Evolutionary conservation across 2,797 vertebrate genomes (phyloP), one percentile per base, ranked within the genome.

Genomic region (Falco rusticolus): DNA sequence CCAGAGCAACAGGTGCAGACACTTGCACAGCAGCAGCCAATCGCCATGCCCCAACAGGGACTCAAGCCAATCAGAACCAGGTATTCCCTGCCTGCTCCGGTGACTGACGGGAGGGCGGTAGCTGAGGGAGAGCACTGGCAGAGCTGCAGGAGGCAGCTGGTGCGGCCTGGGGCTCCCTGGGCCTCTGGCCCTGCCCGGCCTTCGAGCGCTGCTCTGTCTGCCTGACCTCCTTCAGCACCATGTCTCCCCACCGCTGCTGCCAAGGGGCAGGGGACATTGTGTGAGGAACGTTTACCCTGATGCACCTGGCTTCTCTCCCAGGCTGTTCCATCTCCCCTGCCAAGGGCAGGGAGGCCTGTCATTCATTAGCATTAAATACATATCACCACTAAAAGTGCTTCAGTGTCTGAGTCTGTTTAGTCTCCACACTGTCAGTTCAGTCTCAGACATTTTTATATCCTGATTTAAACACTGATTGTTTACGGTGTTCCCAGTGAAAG

Each of bases 21-120:
- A 1, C 17, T 43, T 6, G 3, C 5, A 3, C 18, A 15, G 14
- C 0, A 1, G 18, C 25, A 17, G 4, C 56, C 60, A 47, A 37
- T 34, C 4, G 0, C 16, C 33, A 18, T 18, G 22, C 1, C 0
- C 31, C 2, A 0, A 0, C 0, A 2, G 48, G n/a, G 77, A 54
- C 10, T 7, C 19, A 17, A 41, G 17, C 53, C 69, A 65, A 24
- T 69, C 43, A 47, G 56, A 74, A 61, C 3, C 1, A 1, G 9
- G 3, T 16, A 13, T 13, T 60, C 4, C 14, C 9, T 18, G 34
- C 4, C 12, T 41, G 19, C 39, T 37, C 19, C 29, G 71, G 4
- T 61, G 43, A 26, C 47, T 59, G 65, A 87, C 16, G 20, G 29
- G 7, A 37, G 14, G 21, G 24, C 33, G 59, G 9, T 24, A 17